Conservation (phyloP, 2,888 invertebrate species). For the Ormyrus pomaceus region DNA sequence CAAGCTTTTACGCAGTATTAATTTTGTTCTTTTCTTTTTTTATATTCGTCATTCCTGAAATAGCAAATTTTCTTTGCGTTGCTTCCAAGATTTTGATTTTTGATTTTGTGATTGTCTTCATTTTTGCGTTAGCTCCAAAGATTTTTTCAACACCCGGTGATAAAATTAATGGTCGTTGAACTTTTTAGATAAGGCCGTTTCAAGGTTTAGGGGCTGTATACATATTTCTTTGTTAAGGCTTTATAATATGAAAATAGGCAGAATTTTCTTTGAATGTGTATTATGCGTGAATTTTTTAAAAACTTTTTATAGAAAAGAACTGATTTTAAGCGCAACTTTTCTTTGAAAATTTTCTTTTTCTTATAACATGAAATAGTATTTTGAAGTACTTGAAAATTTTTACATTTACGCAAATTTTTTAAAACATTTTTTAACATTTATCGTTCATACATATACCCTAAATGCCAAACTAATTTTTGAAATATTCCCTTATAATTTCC, state of each 20-base stretch:
- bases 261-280: constrained; percentile 5
- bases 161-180: constrained; percentile 28
- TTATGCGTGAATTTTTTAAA: constrained; percentile 8
- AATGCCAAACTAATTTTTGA: constrained; percentile 35
- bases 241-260: constrained; percentile 1
- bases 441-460: constrained; percentile 3
- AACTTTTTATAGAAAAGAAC: constrained; percentile 50
- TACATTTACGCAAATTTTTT: constrained; percentile 33
- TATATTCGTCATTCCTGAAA: constrained; percentile 31
- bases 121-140: constrained; percentile 31
- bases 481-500: constrained; percentile 11
- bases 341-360: constrained; percentile 21
- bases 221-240: neutral
- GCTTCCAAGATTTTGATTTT: constrained; percentile 15
- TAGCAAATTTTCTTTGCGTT: constrained; percentile 12
- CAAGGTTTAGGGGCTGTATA: neutral
- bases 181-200: neutral
- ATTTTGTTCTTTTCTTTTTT: constrained; percentile 29
- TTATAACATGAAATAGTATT: constrained; percentile 20
- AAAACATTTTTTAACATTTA: constrained; percentile 40
- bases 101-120: neutral
- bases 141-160: constrained; percentile 42
- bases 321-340: constrained; percentile 45
- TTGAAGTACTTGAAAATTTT: constrained; percentile 21
- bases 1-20: constrained; percentile 33